Evolutionary conservation across 53 echinoderm and acorn worm genomes (phyloP), one percentile per base, ranked within the genome.

Genomic region (Henricia sp.): DNA sequence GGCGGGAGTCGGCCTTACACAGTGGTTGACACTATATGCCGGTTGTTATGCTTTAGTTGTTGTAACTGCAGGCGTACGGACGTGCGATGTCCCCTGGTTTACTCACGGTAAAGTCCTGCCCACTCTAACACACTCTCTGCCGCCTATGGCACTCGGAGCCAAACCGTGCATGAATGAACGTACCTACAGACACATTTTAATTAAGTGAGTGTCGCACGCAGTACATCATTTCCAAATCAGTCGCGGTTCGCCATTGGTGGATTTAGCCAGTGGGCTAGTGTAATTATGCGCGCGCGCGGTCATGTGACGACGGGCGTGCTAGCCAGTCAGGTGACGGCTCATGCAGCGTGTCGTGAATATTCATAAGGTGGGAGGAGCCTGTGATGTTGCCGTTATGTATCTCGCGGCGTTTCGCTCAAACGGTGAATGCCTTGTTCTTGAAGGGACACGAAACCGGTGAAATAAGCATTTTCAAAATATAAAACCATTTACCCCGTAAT

Each of bases 151-250:
- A 84, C 84, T 82, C 84, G 43, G 59, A 37, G 78, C 38, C 43
- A 83, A 83, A 83, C 83, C 74, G 68, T 57, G 65, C 75, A 87
- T 91, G 91, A 91, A 86, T 91, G 91, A 83, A 83, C 73, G n/a
- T n/a, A n/a, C n/a, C 73, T 74, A 69, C 87, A 87, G 91, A 91
- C 91, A 91, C 87, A 91, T 91, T 91, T 91, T 91, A 91, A 91
- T 91, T 91, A 91, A 91, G 74, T 87, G 82, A 87, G 87, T 91
- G 91, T 88, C 91, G 87, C 70, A 75, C 88, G 87, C 84, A 80
- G 80, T 84, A 72, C 70, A 84, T 84, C 85, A 84, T 84, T 84
- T 71, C 85, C 71, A 70, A 84, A 84, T 84, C 71, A 84, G 70
- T 29, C 57, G 13, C 32, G 33, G 59, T 17, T 23, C 28, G 52